Percentiles rank a stretch among this genome's conserved stretches.
These are phyloP conservation scores for Vulpes vulpes DNA, from an alignment of 2,113 vertebrate genomes.

Conservation along the genomic window DNA sequence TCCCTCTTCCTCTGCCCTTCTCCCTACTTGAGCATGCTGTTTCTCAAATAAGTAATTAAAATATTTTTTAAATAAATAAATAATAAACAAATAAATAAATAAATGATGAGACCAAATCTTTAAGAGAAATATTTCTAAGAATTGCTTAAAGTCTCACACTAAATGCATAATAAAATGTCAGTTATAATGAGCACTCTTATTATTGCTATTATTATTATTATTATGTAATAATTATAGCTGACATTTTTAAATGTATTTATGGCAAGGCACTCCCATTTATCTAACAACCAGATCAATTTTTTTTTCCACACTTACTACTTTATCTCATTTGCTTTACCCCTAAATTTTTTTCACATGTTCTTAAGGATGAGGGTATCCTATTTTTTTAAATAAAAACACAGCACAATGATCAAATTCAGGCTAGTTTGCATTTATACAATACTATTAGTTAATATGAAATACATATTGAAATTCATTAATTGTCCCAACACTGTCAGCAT, in stretches of 20 bases:
- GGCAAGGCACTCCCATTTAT: not conserved
- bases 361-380: not conserved
- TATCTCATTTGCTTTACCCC: not conserved
- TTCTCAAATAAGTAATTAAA: not conserved
- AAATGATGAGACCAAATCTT: not conserved
- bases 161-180: not conserved
- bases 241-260: not conserved
- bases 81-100: no score
- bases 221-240: not conserved
- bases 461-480: not conserved
- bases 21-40: not conserved
- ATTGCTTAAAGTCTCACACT: not conserved
- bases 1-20: not conserved
- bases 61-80: not conserved
- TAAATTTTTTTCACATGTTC: not conserved
- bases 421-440: not conserved
- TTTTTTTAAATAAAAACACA: not conserved
- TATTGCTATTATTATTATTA: not conserved
- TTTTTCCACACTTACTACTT: not conserved
- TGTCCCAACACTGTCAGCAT: not conserved
- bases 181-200: not conserved
- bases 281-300: not conserved
- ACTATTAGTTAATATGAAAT: not conserved
- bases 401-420: not conserved
- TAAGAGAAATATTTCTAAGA: not conserved